These are phyloP conservation scores for Eristalis tenax DNA, from an alignment of 2,888 invertebrate genomes.

Conservation along the genomic window DNA sequence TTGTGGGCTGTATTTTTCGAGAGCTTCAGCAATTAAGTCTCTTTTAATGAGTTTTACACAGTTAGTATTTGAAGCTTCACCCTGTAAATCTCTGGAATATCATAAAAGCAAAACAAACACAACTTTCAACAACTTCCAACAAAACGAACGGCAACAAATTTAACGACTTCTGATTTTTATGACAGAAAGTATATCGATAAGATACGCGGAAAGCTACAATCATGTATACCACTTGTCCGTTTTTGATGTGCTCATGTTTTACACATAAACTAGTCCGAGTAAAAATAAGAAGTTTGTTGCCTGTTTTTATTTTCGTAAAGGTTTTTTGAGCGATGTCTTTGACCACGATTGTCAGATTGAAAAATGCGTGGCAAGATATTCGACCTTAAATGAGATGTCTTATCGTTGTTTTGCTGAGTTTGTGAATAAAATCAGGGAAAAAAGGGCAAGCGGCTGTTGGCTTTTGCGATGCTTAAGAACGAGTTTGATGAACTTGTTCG, in stretches of 20 bases:
- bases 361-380: not conserved
- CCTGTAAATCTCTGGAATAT: not conserved
- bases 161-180: slow-evolving; percentile 53
- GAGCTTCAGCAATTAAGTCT: not conserved
- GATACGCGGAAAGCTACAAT: not conserved
- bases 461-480: not conserved
- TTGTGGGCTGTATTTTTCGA: not conserved
- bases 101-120: not conserved
- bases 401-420: not conserved
- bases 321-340: not conserved
- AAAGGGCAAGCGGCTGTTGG: not conserved
- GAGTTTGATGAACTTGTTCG: not conserved
- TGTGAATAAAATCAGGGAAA: not conserved
- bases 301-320: not conserved
- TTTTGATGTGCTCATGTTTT: not conserved
- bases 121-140: not conserved
- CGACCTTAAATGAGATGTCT: not conserved
- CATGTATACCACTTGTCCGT: not conserved
- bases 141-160: slow-evolving; percentile 23
- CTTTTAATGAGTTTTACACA: not conserved
- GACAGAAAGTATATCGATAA: slow-evolving; percentile 41
- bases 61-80: not conserved
- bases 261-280: not conserved
- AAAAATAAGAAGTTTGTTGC: not conserved
- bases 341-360: not conserved